These are phyloP conservation scores for Haliaeetus leucogaster DNA, from an alignment of 2,113 vertebrate genomes.

Conservation along the genomic window DNA sequence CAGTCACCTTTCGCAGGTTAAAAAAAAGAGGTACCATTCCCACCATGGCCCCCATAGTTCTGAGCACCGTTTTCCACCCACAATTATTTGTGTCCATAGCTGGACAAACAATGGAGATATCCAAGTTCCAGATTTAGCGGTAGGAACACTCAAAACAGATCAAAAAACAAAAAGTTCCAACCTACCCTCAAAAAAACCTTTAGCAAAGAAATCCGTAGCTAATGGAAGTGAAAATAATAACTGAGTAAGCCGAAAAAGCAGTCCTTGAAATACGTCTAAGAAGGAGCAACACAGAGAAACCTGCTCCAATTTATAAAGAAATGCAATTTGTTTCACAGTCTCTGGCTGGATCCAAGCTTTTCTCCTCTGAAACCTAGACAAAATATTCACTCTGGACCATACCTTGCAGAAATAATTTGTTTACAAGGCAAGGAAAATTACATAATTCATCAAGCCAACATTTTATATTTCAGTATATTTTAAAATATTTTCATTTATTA, in stretches of 20 bases:
- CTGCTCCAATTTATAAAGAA: background rate
- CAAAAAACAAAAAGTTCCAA: background rate
- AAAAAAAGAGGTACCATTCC: background rate
- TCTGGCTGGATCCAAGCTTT: background rate
- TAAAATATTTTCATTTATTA: background rate
- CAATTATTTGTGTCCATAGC: background rate
- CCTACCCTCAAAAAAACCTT: background rate
- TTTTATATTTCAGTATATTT: background rate
- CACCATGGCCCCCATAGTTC: accelerated
- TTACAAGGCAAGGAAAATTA: background rate
- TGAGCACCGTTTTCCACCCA: background rate
- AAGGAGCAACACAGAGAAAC: background rate
- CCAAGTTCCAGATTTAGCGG: background rate
- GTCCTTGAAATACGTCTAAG: background rate
- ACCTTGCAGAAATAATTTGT: background rate
- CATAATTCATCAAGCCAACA: too few relatives aligned
- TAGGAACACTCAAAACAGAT: background rate
- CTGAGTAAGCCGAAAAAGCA: background rate
- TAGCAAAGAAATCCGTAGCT: background rate
- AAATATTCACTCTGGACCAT: background rate
- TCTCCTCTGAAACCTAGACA: background rate
- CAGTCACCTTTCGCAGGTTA: background rate
- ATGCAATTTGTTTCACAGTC: background rate
- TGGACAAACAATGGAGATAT: background rate
- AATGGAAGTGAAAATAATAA: background rate